Base-by-base conservation (phyloP, 2,888 invertebrate species). In the Monopis laevigella region DNA sequence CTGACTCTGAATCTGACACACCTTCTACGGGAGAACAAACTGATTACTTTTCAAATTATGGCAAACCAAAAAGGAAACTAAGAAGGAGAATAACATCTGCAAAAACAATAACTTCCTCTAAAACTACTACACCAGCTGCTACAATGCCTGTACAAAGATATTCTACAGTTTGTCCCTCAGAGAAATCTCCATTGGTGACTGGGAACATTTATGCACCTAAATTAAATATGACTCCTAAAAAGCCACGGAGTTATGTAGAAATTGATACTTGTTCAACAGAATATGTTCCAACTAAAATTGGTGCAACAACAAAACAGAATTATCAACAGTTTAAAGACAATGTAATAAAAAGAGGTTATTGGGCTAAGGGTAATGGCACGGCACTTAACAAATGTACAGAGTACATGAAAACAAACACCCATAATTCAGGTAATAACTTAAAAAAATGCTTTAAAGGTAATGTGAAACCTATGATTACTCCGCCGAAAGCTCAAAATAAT, bases 261-360 rank as follows among this genome's bases (percentile, higher is more conserved):
- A 56, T 56, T 43, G 77, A 77, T 54, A 65, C 60, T 18, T 66
- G 59, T 53, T 68, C 69, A 16, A 66, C 62, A 56, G 82, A 82
- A 54, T 82, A 82, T 64, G 69, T 82, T 11, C 82, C 82, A 10
- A 78, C 78, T 12, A 75, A 62, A 48, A 52, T 78, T 44, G 74
- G 73, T 39, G 65, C 68, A 13, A 63, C 64, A 43, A 66, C 71
- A n/a, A 74, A 73, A 47, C 64, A 63, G 47, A 81, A 78, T 48
- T 80, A 81, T 46, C 74, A 80, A 51, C 67, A 73, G 44, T 82
- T 82, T 34, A 80, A 71, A 55, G 64, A 78, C 44, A 74, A 72
- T 65, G 73, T 80, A 1, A 62, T 62, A 43, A 68, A 55, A 46
- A 74, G 71, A 50, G 80, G 80, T 7, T 80, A 56, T 46, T 80